These are phyloP conservation scores for Nineta flava DNA, from an alignment of 2,888 invertebrate genomes.

Conservation along the genomic window DNA sequence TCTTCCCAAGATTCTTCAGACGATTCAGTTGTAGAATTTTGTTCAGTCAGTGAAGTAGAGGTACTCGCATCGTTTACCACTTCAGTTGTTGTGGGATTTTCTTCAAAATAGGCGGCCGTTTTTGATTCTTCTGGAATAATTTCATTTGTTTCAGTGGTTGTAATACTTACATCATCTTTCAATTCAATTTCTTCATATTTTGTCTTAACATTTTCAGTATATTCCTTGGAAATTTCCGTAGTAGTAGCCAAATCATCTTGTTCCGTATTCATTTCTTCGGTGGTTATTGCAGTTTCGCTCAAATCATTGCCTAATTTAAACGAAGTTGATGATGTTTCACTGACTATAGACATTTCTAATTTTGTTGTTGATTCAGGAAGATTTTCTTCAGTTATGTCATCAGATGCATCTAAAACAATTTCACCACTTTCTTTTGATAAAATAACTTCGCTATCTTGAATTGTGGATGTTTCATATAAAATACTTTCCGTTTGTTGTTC, in stretches of 20 bases:
- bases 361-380: constrained; percentile 13
- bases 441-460: neutral
- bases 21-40: neutral
- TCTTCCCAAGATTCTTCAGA: neutral
- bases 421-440: neutral
- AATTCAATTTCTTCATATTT: neutral
- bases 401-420: neutral
- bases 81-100: neutral
- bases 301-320: neutral
- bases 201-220: neutral
- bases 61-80: neutral
- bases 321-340: neutral
- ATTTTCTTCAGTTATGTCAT: neutral
- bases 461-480: neutral
- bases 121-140: neutral
- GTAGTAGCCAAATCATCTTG: neutral
- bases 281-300: constrained; percentile 9
- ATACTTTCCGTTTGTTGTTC: neutral
- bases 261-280: constrained; percentile 1
- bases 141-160: neutral
- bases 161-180: neutral
- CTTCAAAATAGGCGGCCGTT: neutral
- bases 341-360: constrained; percentile 2
- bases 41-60: neutral
- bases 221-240: neutral